Conservation (phyloP, 2,113 vertebrate species). For the Prietella phreatophila region DNA sequence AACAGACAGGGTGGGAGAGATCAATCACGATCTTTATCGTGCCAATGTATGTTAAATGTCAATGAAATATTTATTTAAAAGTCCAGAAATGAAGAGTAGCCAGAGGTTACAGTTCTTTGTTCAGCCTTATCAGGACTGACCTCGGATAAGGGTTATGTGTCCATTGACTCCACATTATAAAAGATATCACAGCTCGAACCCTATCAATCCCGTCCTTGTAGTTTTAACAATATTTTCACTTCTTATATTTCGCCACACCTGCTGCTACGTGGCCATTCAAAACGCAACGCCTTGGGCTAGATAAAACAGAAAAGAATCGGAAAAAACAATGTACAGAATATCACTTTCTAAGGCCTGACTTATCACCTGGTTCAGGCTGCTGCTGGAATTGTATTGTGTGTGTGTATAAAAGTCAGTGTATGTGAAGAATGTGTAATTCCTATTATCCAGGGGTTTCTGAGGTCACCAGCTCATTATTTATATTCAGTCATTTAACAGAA, state of each 20-base stretch:
- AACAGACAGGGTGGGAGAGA: not conserved
- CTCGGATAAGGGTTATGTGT: not conserved
- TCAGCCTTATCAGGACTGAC: not conserved
- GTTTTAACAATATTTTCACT: constrained; percentile 26
- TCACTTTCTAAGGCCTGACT: not conserved
- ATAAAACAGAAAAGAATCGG: not conserved
- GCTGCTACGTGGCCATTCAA: not conserved
- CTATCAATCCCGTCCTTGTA: not conserved
- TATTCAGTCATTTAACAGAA: not conserved
- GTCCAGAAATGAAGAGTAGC: not conserved
- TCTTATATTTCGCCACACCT: constrained; percentile 25
- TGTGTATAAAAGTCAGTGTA: not conserved
- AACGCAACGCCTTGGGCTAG: not conserved
- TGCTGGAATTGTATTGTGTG: not conserved
- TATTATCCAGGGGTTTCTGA: not conserved
- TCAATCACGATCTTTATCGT: not conserved
- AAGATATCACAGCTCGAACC: not conserved
- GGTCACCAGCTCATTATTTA: not conserved
- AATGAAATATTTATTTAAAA: not conserved
- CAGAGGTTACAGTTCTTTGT: not conserved
- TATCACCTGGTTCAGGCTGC: not conserved
- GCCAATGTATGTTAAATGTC: not conserved
- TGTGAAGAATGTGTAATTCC: not conserved
- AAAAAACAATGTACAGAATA: constrained; percentile 4
- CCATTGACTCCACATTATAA: not conserved